phyloP scores from a whole-genome alignment of 2,113 vertebrate genomes.

The Chloroceryle aenea region DNA sequence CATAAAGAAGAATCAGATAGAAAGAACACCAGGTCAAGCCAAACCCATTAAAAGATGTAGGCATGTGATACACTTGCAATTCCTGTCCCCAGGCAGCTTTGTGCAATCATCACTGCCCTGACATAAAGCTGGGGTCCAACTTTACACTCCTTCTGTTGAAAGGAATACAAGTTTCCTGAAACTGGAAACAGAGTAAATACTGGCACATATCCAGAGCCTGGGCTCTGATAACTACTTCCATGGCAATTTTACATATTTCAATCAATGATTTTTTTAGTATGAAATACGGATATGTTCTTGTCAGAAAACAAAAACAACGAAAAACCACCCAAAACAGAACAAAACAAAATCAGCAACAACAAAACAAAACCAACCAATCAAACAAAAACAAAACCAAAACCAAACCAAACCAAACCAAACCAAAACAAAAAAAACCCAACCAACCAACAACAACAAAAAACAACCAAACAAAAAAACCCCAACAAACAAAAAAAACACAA shows the following conservation, averaged over 20 bases:
- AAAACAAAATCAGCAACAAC: too few species aligned
- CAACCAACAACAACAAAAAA: rapidly evolving
- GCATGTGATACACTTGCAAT: background rate
- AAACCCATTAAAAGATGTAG: background rate
- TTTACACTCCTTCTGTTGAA: background rate
- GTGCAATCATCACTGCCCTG: background rate
- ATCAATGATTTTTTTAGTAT: background rate
- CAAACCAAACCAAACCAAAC: too few species aligned
- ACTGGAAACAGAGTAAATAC: background rate
- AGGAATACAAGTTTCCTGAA: background rate
- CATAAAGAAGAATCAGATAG: background rate
- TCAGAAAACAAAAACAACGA: background rate
- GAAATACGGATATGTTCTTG: background rate
- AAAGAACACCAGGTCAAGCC: background rate
- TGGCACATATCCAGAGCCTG: background rate
- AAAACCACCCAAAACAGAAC: too few species aligned
- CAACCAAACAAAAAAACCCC: too few species aligned
- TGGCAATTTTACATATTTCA: background rate
- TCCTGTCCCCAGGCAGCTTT: background rate
- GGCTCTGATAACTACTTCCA: background rate
- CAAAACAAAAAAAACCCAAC: background rate
- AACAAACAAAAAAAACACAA: background rate
- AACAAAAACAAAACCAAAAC: too few species aligned
- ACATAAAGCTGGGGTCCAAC: background rate
- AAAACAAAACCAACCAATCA: too few species aligned